These are phyloP conservation scores for Cerastis leucographa DNA, from an alignment of 2,888 invertebrate genomes.

Conservation along the genomic window DNA sequence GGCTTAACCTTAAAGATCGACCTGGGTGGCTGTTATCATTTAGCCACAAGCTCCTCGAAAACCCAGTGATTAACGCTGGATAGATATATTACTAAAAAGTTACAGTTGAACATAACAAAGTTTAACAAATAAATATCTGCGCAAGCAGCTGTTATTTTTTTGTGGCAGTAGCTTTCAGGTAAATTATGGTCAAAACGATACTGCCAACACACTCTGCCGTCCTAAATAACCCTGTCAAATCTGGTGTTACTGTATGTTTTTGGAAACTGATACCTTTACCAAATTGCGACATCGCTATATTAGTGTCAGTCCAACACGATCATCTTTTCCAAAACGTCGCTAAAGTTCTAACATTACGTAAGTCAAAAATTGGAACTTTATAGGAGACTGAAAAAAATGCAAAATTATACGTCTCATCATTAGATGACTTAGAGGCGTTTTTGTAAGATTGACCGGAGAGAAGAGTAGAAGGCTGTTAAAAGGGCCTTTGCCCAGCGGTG, in stretches of 20 bases:
- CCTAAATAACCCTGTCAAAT: conserved; percentile 14
- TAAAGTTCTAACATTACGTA: too few relatives aligned
- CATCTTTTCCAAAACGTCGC: conserved; percentile 18
- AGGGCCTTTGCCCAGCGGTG: too few relatives aligned
- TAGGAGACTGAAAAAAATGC: too few relatives aligned
- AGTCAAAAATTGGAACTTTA: too few relatives aligned
- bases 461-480: too few relatives aligned
- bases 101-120: background rate
- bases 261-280: conserved; percentile 28
- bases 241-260: conserved; percentile 16
- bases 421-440: too few relatives aligned
- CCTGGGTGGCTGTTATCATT: too few relatives aligned
- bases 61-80: background rate
- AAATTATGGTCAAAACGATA: background rate
- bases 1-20: too few relatives aligned
- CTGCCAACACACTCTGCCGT: background rate
- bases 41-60: too few relatives aligned
- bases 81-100: background rate
- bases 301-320: conserved; percentile 26
- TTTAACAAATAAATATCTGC: background rate
- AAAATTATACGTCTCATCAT: too few relatives aligned
- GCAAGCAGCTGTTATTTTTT: background rate
- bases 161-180: background rate
- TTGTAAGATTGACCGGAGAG: too few relatives aligned
- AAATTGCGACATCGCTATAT: conserved; percentile 44